Evolutionary conservation across 2,888 invertebrate genomes (phyloP), one percentile per base, ranked within the genome.

Genomic region (Baronia brevicornis): DNA sequence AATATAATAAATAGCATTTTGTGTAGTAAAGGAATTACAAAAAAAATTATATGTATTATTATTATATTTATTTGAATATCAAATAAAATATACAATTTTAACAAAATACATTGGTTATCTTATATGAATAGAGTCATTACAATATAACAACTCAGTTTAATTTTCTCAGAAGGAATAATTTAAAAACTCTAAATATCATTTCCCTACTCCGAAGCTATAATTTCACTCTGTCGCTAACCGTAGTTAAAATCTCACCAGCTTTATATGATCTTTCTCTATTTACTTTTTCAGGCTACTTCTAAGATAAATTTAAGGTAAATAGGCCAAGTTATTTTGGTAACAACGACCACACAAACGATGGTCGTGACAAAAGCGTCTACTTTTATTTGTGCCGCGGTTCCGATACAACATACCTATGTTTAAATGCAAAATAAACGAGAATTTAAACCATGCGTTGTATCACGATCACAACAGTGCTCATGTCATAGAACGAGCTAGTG

Each of bases 121-220:
- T n/a, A n/a, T n/a, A n/a, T n/a, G n/a, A n/a, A n/a, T n/a, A n/a
- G n/a, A n/a, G n/a, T n/a, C n/a, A n/a, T n/a, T n/a, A n/a, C n/a
- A 13, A 27, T 23, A 37, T 39, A 53, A 58, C 58, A 46, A 58
- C 54, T 55, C 53, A 51, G 55, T 60, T 62, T 59, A 53, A 53
- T 63, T 44, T 55, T 54, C 46, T 47, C 43, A 52, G 50, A 51
- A 51, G 45, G 38, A 45, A 43, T 51, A 51, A 58, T 60, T 46
- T 47, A 46, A 43, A 44, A 54, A 58, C 48, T 47, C 40, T 45
- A 61, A 68, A 62, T 59, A 60, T 50, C 54, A 58, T 65, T 68
- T 69, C 65, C 65, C 64, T 64, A 66, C 44, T 43, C 29, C 38
- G 52, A 54, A 36, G 50, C 63, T 67, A 65, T 71, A 68, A 74